Percentiles rank a stretch among this genome's conserved stretches.
Conservation (phyloP, 1,140 invertebrate species). For the Drosophila sp. region DNA sequence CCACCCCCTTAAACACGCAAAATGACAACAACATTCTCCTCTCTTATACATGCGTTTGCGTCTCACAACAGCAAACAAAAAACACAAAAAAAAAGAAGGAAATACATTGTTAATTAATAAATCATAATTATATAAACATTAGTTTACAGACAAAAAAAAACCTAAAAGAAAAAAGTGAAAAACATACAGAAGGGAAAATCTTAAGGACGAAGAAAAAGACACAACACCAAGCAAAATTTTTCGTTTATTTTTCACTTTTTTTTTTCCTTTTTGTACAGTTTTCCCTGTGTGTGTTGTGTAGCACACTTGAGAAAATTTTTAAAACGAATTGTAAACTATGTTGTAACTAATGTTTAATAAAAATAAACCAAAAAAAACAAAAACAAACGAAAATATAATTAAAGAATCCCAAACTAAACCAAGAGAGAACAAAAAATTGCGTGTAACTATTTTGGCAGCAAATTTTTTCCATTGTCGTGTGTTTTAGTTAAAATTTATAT, state of each 20-base stretch:
- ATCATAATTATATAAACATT: conserved; percentile 40
- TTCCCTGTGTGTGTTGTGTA: conserved; percentile 27
- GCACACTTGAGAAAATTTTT: conserved; percentile 18
- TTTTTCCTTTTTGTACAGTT: conserved; percentile 47
- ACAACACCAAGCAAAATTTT: conserved; percentile 29
- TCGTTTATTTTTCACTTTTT: conserved; percentile 10
- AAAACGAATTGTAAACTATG: conserved; percentile 53
- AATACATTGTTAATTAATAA: conserved; percentile 58
- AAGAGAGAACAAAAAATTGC: conserved; percentile 5
- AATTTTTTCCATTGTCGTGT: neutral
- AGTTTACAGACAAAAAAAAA: conserved; percentile 15
- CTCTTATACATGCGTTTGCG: conserved; percentile 4
- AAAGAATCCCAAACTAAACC: conserved; percentile 14
- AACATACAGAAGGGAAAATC: conserved; percentile 14
- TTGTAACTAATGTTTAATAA: conserved; percentile 50
- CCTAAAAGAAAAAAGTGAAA: conserved; percentile 31
- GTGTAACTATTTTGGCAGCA: conserved; percentile 9
- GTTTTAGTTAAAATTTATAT: conserved; percentile 22
- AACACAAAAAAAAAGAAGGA: conserved; percentile 28
- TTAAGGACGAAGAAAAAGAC: conserved; percentile 37
- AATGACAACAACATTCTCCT: neutral
- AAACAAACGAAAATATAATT: conserved; percentile 46
- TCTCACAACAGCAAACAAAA: conserved; percentile 6
- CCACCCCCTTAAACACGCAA: conserved; percentile 49
- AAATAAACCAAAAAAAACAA: conserved; percentile 50